Conservation (phyloP, 2,113 vertebrate species). For the Erpornis zantholeuca region DNA sequence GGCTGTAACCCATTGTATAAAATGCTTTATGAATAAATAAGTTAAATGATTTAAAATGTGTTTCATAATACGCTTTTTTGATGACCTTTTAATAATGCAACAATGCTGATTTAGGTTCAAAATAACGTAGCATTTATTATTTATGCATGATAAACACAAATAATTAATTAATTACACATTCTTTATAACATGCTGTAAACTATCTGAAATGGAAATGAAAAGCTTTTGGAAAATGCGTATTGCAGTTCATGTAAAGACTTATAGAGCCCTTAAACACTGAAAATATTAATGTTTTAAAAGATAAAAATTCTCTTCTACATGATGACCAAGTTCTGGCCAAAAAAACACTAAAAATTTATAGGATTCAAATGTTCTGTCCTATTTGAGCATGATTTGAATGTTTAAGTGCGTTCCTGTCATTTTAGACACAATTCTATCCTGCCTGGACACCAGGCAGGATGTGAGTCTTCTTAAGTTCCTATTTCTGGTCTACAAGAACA, state of each 20-base stretch:
- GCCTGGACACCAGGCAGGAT: not conserved
- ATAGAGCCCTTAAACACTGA: not conserved
- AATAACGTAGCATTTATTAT: not conserved
- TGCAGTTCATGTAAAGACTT: not conserved
- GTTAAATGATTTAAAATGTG: not conserved
- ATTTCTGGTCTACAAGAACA: fast-evolving
- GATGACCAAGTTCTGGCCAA: not conserved
- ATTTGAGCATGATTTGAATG: not conserved
- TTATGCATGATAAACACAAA: not conserved
- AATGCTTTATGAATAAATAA: not conserved
- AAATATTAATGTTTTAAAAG: not conserved
- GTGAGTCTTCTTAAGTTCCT: not conserved
- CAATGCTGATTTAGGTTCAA: not conserved
- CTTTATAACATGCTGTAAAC: not conserved
- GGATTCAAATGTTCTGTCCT: not conserved
- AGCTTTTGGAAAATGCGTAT: not conserved
- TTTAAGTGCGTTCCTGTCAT: not conserved
- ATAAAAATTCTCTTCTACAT: not conserved
- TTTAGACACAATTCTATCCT: not conserved
- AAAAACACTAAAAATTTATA: not conserved
- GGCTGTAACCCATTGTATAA: not conserved
- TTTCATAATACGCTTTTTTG: not conserved
- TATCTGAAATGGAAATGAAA: not conserved
- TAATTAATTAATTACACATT: not conserved
- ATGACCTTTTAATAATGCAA: not conserved